These are phyloP conservation scores for Condylura cristata DNA, from an alignment of 2,113 vertebrate species.

Conservation along the genomic window DNA sequence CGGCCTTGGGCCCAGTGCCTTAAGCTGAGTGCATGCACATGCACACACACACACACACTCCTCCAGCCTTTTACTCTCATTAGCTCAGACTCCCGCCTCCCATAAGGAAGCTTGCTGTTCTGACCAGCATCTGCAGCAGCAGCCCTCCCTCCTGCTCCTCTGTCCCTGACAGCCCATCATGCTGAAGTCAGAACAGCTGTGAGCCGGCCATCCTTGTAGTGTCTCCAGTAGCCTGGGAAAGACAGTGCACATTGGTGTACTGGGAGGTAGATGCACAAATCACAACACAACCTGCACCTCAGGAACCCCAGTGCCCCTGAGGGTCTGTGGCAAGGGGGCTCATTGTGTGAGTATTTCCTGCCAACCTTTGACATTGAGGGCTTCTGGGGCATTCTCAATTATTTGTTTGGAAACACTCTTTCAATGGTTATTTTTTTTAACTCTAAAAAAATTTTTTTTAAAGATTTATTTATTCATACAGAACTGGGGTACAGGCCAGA, in stretches of 20 bases:
- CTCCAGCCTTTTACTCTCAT: constrained; percentile 14
- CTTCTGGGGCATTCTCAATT: not conserved
- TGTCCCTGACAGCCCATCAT: constrained; percentile 41
- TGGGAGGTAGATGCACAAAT: not conserved
- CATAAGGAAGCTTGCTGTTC: constrained; percentile 22
- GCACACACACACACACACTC: not conserved
- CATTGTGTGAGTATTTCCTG: not conserved
- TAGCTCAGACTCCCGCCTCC: not conserved
- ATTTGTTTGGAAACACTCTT: not conserved
- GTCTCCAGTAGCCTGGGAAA: constrained; percentile 27
- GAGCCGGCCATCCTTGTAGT: not conserved
- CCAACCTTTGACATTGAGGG: not conserved
- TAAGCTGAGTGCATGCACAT: not conserved
- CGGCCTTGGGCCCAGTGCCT: not conserved
- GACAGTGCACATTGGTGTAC: not conserved
- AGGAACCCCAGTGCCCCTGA: not conserved
- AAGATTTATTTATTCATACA: too few species aligned
- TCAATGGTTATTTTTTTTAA: not conserved
- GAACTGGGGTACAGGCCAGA: too few species aligned
- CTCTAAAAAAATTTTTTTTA: too few species aligned
- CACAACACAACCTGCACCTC: not conserved
- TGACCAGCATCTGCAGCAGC: not conserved
- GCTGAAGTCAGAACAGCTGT: not conserved
- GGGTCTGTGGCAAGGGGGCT: not conserved
- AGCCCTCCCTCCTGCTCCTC: not conserved